phyloP scores from a whole-genome alignment of 2,113 vertebrate genomes.

The Dromiciops gliroides region DNA sequence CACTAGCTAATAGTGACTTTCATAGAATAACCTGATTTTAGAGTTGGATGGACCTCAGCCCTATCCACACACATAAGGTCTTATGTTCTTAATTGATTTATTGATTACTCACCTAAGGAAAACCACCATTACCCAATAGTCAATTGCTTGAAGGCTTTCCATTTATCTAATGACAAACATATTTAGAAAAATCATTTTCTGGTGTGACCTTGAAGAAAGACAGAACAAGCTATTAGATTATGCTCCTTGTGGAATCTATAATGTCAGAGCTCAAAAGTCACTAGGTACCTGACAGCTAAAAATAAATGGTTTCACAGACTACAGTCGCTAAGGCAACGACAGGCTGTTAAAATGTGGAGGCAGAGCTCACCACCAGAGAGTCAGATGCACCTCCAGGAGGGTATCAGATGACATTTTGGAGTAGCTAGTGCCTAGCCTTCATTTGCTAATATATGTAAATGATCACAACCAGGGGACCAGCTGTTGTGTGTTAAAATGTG shows the following conservation, averaged over 20 bases:
- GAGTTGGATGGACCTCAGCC: not conserved
- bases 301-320: not conserved
- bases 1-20: not conserved
- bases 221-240: slow-evolving; percentile 19
- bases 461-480: slow-evolving; percentile 63
- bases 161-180: slow-evolving; percentile 46
- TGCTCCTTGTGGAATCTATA: slow-evolving; percentile 29
- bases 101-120: not conserved
- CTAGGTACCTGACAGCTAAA: slow-evolving; percentile 8
- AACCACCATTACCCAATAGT: not conserved
- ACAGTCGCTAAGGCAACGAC: slow-evolving; percentile 36
- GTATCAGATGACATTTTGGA: slow-evolving; percentile 57
- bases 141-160: not conserved
- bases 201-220: slow-evolving; percentile 8
- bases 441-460: slow-evolving; percentile 73
- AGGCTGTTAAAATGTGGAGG: slow-evolving; percentile 39
- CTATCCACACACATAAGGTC: not conserved
- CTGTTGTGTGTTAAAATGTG: slow-evolving; percentile 72
- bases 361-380: slow-evolving; percentile 54
- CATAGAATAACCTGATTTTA: not conserved
- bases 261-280: slow-evolving; percentile 13
- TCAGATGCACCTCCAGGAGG: slow-evolving; percentile 50
- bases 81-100: not conserved
- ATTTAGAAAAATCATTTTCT: slow-evolving; percentile 23
- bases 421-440: slow-evolving; percentile 60